phyloP scores from a whole-genome alignment of 2,888 invertebrate species.

The Macrosiphum euphorbiae region DNA sequence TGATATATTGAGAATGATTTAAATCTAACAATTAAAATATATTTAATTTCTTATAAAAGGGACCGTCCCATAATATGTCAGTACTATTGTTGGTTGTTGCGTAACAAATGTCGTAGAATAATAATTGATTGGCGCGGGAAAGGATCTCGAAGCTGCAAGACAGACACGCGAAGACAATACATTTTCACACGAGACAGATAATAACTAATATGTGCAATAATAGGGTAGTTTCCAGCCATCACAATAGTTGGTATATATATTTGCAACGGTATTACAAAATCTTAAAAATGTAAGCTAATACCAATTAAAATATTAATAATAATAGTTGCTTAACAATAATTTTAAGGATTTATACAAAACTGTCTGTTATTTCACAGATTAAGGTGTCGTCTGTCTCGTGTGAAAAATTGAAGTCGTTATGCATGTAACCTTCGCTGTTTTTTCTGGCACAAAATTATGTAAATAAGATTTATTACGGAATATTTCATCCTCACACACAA shows the following conservation, averaged over 20 bases:
- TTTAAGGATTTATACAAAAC: neutral
- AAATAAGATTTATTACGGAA: neutral
- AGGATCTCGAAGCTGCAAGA: neutral
- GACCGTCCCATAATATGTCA: neutral
- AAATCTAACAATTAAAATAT: neutral
- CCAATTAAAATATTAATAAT: neutral
- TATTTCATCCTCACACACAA: neutral
- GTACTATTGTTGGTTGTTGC: neutral
- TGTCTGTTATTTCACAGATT: neutral
- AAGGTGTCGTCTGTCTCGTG: neutral
- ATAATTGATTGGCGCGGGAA: neutral
- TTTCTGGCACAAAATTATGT: constrained; percentile 4
- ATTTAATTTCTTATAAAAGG: neutral
- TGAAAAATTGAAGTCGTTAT: neutral
- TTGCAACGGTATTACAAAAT: neutral
- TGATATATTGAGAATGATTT: neutral
- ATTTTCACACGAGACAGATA: neutral
- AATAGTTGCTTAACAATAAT: neutral
- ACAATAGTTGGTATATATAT: neutral
- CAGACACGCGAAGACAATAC: neutral
- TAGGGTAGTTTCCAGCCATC: neutral
- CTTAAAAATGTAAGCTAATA: neutral
- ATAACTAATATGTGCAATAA: neutral
- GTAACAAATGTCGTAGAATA: neutral
- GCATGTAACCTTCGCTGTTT: neutral